Evolutionary conservation across 2,888 invertebrate genomes (phyloP), one percentile per base, ranked within the genome.

Genomic region (Sylvicola cinctus): DNA sequence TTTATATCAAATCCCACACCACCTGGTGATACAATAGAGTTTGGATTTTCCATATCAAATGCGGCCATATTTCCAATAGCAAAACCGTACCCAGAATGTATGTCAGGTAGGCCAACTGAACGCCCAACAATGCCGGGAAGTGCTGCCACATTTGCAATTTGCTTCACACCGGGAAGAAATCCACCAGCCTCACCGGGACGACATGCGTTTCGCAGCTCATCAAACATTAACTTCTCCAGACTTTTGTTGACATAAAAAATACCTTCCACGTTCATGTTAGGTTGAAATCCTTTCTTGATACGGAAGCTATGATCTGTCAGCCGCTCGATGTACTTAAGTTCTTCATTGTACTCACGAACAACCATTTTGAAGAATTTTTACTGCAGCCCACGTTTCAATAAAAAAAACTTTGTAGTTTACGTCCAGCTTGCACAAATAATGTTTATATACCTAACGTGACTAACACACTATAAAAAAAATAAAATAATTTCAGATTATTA

Each of bases 11-110:
- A 98, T 6, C 96, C 98, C 13, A 98, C 98, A 36, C 96, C 98
- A 35, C 96, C 91, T 13, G 98, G 98, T 5, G 91, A 91, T 3
- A 93, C 93, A 41, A 98, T 83, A 5, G 96, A 80, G 41, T 74
- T 66, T 1, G 90, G 88, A 62, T 98, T 73, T 44, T 74, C 65
- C 61, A 87, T 76, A 59, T 98, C 96, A 62, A 99, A 99, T 4
- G 98, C 98, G 40, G 98, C 98, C 87, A 98, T 95, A 56, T 99
- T 98, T 34, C 95, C 93, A 54, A 98, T 99, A 11, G 98, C 96
- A 70, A 99, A 98, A 34, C 98, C 98, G 63, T 99, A 99, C 12
- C 98, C 98, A 4, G 95, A 88, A 58, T 96, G 96, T 13, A 96
- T 74, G 62, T 96, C 96, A 1, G 96, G 96, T 38, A 96, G 63